Evolutionary conservation across 1,140 invertebrate genomes (phyloP).

Genomic region (Colletes gigas): DNA sequence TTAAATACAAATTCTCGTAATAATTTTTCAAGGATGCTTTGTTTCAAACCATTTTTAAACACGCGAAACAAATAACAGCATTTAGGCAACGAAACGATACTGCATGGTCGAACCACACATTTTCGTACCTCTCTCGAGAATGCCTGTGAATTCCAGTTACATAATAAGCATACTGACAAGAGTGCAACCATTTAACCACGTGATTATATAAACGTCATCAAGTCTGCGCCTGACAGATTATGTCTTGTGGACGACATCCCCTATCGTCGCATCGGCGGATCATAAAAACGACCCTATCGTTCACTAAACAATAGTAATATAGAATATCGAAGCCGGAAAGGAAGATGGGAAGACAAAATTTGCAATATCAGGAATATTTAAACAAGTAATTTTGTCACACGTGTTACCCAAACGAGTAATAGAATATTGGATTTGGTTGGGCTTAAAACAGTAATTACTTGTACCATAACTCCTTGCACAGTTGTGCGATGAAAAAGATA

Average conservation of each 20-base stretch:
- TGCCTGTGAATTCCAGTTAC: constrained; percentile 54
- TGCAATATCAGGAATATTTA: neutral
- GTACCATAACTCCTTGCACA: too few species aligned
- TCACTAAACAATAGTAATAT: constrained; percentile 5
- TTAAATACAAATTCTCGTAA: neutral
- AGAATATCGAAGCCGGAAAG: neutral
- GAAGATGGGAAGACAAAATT: neutral
- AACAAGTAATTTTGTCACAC: neutral
- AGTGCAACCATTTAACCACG: constrained; percentile 67
- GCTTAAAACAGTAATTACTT: too few species aligned
- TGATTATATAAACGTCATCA: constrained; percentile 71
- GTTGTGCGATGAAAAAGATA: too few species aligned
- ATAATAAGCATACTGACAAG: constrained; percentile 55
- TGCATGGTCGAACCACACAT: constrained; percentile 27
- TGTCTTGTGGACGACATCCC: constrained; percentile 66
- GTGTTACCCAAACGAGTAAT: too few species aligned
- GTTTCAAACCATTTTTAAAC: neutral
- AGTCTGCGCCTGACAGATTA: constrained; percentile 70
- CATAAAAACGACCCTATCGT: constrained; percentile 53
- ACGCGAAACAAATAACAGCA: neutral
- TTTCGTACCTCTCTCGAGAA: constrained; percentile 31
- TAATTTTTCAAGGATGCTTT: neutral
- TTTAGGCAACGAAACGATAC: neutral
- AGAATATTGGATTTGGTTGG: too few species aligned
- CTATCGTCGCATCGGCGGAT: constrained; percentile 46